A percentile compares a stretch with the other conserved stretches of the same genome.
phyloP scores from a whole-genome alignment of 2,113 vertebrate species.

The Amia ocellicauda region DNA sequence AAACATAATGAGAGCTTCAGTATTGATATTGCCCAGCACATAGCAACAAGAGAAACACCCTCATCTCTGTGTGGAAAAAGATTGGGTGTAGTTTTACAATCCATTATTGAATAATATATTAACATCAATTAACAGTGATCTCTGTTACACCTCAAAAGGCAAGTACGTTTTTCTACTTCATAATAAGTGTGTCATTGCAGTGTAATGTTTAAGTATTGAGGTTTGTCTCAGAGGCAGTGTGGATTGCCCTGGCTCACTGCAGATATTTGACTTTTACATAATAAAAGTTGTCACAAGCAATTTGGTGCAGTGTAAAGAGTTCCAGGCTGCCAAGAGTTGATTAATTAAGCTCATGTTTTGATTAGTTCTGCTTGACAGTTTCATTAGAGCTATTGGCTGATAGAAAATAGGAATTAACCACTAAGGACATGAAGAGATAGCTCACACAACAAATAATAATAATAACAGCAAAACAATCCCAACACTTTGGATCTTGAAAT shows the following conservation, averaged over 20 bases:
- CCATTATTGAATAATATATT: too few species aligned
- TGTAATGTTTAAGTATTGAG: not conserved
- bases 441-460: too few species aligned
- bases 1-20: too few species aligned
- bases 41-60: too few species aligned
- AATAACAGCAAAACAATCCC: too few species aligned
- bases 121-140: too few species aligned
- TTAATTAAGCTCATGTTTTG: slow-evolving; percentile 78
- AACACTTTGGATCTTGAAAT: too few species aligned
- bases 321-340: slow-evolving; percentile 71
- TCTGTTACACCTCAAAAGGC: too few species aligned
- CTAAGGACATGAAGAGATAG: slow-evolving; percentile 20
- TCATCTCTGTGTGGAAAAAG: too few species aligned
- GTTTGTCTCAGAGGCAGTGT: not conserved
- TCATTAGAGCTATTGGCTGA: slow-evolving; percentile 69
- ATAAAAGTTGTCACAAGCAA: slow-evolving; percentile 75
- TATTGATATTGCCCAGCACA: too few species aligned
- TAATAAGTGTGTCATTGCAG: not conserved
- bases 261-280: slow-evolving; percentile 56
- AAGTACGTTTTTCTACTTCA: too few species aligned
- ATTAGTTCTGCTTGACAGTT: slow-evolving; percentile 78
- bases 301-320: slow-evolving; percentile 52
- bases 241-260: not conserved
- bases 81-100: too few species aligned
- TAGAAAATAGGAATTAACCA: slow-evolving; percentile 26